Percentiles rank a stretch among this genome's conserved stretches.
These are phyloP conservation scores for Drosophila putrida DNA, from an alignment of 2,888 invertebrate species.

Conservation along the genomic window DNA sequence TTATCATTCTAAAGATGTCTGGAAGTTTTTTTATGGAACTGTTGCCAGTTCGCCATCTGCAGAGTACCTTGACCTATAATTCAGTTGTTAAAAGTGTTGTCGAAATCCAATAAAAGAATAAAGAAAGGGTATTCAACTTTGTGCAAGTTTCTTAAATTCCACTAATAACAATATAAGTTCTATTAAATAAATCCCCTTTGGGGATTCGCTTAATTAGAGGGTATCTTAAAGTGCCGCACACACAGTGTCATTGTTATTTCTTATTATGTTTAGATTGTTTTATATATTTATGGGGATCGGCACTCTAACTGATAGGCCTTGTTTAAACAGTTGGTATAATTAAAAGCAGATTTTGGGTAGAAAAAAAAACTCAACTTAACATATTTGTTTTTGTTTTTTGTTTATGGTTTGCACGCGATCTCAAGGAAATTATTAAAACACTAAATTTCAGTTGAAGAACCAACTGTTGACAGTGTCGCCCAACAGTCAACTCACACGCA, in stretches of 20 bases:
- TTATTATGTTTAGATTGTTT: neutral
- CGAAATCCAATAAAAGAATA: neutral
- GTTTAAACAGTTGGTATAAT: constrained; percentile 17
- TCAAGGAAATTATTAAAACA: constrained; percentile 14
- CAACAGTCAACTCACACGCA: constrained; percentile 7
- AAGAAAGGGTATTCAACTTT: no score
- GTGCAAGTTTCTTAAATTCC: no score
- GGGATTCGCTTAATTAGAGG: neutral
- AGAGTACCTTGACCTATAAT: constrained; percentile 29
- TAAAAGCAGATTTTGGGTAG: neutral
- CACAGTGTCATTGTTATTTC: neutral
- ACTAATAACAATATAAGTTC: no score
- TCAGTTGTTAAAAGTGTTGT: neutral
- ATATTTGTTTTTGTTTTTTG: neutral
- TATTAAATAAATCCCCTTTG: no score
- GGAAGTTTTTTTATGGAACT: neutral
- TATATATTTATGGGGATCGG: neutral
- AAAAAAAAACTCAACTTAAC: constrained; percentile 4
- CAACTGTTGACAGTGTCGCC: constrained; percentile 22
- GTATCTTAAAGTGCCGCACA: no score
- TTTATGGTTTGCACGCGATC: constrained; percentile 15
- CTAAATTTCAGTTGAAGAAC: neutral
- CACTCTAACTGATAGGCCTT: neutral
- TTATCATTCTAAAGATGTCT: neutral
- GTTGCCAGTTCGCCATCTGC: neutral